A percentile compares a stretch with the other conserved stretches of the same genome.
Conservation (phyloP, 2,888 invertebrate species). For the Sepioteuthis lessoniana region DNA sequence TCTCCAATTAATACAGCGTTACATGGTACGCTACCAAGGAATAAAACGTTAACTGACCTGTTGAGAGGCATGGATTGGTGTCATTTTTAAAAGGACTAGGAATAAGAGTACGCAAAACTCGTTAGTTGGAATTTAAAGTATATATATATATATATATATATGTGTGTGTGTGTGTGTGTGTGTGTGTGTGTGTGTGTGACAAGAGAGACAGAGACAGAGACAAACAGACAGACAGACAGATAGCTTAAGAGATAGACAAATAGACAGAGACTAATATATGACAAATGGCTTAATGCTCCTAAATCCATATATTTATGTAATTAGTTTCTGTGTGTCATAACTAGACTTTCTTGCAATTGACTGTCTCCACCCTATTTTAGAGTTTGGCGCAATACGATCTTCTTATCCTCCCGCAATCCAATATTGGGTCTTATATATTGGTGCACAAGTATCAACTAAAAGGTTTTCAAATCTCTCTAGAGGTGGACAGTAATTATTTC, state of each 20-base stretch:
- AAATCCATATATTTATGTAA: too few relatives aligned
- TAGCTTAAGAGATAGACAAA: neutral
- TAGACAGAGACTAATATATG: neutral
- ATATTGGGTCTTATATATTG: too few relatives aligned
- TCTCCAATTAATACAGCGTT: neutral
- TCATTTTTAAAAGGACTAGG: neutral
- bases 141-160: too few relatives aligned
- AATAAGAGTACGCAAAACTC: neutral
- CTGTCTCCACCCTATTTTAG: too few relatives aligned
- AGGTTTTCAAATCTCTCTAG: too few relatives aligned
- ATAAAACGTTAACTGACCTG: neutral
- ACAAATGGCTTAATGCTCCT: too few relatives aligned
- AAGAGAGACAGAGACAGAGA: neutral
- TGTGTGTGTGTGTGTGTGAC: neutral
- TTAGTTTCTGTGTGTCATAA: too few relatives aligned
- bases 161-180: neutral
- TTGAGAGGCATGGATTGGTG: neutral
- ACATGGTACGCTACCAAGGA: neutral
- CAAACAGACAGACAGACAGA: neutral
- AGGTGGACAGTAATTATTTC: too few relatives aligned
- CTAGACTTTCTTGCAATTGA: too few relatives aligned
- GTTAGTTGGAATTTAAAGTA: neutral
- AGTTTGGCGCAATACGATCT: too few relatives aligned
- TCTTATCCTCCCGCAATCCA: too few relatives aligned
- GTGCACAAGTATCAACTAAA: too few relatives aligned